phyloP scores from a whole-genome alignment of 2,888 invertebrate species.

The Saturnia japonica region DNA sequence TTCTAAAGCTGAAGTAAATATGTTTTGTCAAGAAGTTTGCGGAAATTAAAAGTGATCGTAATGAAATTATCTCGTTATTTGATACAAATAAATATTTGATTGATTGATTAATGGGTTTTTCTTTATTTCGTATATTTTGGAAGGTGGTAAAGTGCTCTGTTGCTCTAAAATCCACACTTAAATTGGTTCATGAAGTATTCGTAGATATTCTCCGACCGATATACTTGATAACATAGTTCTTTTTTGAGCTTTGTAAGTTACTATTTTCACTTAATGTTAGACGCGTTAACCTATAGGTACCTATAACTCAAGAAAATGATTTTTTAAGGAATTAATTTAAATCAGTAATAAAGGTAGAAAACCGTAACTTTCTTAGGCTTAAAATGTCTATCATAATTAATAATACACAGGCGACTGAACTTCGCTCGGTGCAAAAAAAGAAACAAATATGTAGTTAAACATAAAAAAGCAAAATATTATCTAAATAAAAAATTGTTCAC shows the following conservation, averaged over 20 bases:
- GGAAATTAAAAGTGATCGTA: not conserved
- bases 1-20: slow-evolving; percentile 48
- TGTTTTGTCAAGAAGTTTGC: not conserved
- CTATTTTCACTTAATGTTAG: too few species aligned
- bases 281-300: too few species aligned
- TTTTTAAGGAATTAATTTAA: too few species aligned
- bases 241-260: not conserved
- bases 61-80: not conserved
- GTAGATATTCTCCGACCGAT: not conserved
- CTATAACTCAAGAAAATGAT: too few species aligned
- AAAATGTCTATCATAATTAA: too few species aligned
- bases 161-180: not conserved
- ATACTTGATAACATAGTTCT: not conserved
- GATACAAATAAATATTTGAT: not conserved
- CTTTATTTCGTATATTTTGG: not conserved
- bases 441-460: too few species aligned
- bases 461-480: too few species aligned
- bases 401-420: too few species aligned
- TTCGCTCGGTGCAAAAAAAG: too few species aligned
- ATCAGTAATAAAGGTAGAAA: too few species aligned
- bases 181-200: not conserved
- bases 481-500: too few species aligned
- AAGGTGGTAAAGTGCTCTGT: not conserved
- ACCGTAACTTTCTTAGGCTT: too few species aligned
- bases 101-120: not conserved